Evolutionary conservation across 2,888 invertebrate genomes (phyloP).

Genomic region (Mythimna loreyi): DNA sequence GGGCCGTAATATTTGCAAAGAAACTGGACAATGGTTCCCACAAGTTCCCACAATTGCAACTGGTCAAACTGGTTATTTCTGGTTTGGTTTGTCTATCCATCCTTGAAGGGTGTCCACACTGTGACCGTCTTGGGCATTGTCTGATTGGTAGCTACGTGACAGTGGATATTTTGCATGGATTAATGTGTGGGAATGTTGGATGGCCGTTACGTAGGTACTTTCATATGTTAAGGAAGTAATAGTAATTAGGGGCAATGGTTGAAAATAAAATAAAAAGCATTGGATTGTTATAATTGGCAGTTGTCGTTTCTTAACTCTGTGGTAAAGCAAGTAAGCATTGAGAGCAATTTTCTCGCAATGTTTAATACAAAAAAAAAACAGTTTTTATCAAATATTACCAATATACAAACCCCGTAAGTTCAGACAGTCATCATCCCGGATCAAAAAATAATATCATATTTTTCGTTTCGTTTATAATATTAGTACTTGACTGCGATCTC

Average conservation of each 20-base stretch:
- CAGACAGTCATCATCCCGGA: background rate
- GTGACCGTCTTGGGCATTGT: slow-evolving; percentile 68
- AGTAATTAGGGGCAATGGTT: slow-evolving; percentile 4
- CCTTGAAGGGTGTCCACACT: slow-evolving; percentile 75
- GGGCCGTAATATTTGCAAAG: slow-evolving; percentile 64
- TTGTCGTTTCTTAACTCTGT: background rate
- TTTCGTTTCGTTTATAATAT: background rate
- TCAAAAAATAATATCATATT: background rate
- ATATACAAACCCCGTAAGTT: background rate
- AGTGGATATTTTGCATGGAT: slow-evolving; percentile 75
- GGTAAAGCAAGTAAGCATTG: background rate
- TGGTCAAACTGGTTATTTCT: slow-evolving; percentile 86
- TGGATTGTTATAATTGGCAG: background rate
- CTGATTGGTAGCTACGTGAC: slow-evolving; percentile 71
- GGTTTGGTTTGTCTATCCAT: slow-evolving; percentile 80
- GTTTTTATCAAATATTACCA: background rate
- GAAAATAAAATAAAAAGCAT: background rate
- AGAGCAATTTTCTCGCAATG: background rate
- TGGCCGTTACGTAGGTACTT: slow-evolving; percentile 31
- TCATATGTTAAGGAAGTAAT: background rate
- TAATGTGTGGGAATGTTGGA: slow-evolving; percentile 69
- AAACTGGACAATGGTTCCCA: slow-evolving; percentile 85
- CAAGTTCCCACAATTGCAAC: slow-evolving; percentile 83
- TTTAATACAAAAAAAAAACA: background rate
- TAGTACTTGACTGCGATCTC: too few relatives aligned